Evolutionary conservation across 2,888 invertebrate species (phyloP).

Genomic region (Girardia tigrina): DNA sequence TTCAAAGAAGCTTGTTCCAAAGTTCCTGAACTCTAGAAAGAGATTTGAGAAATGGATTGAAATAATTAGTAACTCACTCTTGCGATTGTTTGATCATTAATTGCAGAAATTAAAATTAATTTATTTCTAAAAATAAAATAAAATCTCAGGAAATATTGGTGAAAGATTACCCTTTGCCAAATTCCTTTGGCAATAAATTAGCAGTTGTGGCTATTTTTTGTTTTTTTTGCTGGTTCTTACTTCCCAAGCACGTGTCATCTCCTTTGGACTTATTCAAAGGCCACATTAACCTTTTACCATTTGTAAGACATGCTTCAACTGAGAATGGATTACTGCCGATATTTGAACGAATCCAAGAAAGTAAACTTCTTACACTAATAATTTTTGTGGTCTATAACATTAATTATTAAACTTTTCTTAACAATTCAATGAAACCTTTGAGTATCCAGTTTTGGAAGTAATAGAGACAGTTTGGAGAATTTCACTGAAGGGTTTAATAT

Average conservation of each 20-base stretch:
- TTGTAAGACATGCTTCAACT: slow-evolving; percentile 46
- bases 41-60: background rate
- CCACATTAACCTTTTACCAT: slow-evolving; percentile 47
- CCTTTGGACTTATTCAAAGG: slow-evolving; percentile 40
- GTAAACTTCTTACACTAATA: slow-evolving; percentile 38
- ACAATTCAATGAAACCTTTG: slow-evolving; percentile 41
- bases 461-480: slow-evolving; percentile 44
- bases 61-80: slow-evolving; percentile 41
- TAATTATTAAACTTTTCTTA: background rate
- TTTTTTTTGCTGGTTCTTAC: slow-evolving; percentile 14
- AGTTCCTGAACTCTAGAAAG: slow-evolving; percentile 46
- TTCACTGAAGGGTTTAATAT: slow-evolving; percentile 42
- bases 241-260: background rate
- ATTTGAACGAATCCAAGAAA: slow-evolving; percentile 46
- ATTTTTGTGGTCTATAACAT: background rate
- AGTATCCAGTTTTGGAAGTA: slow-evolving; percentile 45
- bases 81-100: slow-evolving; percentile 47
- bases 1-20: slow-evolving; percentile 47
- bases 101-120: slow-evolving; percentile 49
- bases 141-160: background rate
- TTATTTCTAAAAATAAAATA: slow-evolving; percentile 41
- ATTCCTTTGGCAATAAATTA: slow-evolving; percentile 44
- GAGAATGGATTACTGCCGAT: slow-evolving; percentile 47
- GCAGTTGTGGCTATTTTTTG: slow-evolving; percentile 49
- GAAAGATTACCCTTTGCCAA: slow-evolving; percentile 43